These are phyloP conservation scores for Parnassius smintheus DNA, from an alignment of 2,888 invertebrate genomes.

Conservation along the genomic window DNA sequence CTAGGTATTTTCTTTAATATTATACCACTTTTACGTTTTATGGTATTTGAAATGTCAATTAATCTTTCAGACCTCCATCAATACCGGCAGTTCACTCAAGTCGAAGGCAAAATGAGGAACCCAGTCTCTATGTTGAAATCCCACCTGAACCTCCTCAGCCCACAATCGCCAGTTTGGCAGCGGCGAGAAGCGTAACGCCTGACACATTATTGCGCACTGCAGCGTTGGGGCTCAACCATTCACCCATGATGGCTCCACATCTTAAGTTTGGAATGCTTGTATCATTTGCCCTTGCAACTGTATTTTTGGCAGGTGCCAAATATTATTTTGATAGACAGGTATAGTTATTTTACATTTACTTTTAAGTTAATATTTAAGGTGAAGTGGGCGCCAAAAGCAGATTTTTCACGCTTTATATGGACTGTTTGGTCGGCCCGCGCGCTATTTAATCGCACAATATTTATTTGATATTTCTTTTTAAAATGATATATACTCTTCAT, in stretches of 20 bases:
- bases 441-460: too few species aligned
- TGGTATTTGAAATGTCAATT: too few species aligned
- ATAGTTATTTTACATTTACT: conserved; percentile 25
- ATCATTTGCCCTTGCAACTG: conserved; percentile 84
- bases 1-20: too few species aligned
- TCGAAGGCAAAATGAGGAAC: conserved; percentile 61
- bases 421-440: too few species aligned
- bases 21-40: too few species aligned
- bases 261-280: conserved; percentile 87
- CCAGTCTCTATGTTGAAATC: conserved; percentile 72
- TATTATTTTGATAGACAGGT: conserved; percentile 87
- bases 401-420: too few species aligned
- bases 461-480: too few species aligned
- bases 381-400: too few species aligned
- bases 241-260: conserved; percentile 79
- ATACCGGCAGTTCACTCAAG: conserved; percentile 56
- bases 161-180: conserved; percentile 70
- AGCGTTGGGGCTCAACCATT: conserved; percentile 68
- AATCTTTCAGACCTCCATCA: conserved; percentile 48
- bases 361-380: neutral
- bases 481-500: too few species aligned
- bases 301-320: conserved; percentile 86
- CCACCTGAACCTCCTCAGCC: conserved; percentile 63
- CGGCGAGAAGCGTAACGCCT: conserved; percentile 71
- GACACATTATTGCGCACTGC: conserved; percentile 71